These are phyloP conservation scores for Apocrypta bakeri DNA, from an alignment of 1,140 invertebrate genomes.

Conservation along the genomic window DNA sequence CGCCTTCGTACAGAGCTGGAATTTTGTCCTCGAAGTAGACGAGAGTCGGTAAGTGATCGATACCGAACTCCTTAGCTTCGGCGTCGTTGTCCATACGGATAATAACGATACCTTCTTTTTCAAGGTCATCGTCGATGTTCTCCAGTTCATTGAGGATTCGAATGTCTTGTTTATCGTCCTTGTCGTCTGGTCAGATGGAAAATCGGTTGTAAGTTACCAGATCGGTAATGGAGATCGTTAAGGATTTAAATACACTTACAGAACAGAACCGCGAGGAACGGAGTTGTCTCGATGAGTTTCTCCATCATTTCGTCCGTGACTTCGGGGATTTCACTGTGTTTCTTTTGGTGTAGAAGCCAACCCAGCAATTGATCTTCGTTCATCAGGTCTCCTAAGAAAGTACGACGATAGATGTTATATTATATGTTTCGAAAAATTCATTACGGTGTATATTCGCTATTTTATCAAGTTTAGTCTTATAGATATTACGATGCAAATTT, in stretches of 20 bases:
- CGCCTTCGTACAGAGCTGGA: conserved; percentile 92
- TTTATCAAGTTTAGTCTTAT: too few species aligned
- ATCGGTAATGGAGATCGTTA: too few species aligned
- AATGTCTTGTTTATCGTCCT: conserved; percentile 92
- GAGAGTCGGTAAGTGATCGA: conserved; percentile 90
- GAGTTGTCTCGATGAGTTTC: conserved; percentile 86
- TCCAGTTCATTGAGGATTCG: conserved; percentile 91
- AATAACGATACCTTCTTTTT: conserved; percentile 92
- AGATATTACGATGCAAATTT: too few species aligned
- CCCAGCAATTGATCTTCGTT: conserved; percentile 92
- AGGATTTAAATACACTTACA: too few species aligned
- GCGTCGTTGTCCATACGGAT: conserved; percentile 91
- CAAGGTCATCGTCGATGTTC: conserved; percentile 94
- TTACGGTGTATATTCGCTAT: too few species aligned
- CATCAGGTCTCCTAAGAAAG: conserved; percentile 83
- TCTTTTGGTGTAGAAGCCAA: conserved; percentile 92
- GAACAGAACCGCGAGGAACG: conserved; percentile 89
- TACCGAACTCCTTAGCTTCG: conserved; percentile 92
- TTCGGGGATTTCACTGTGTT: conserved; percentile 92
- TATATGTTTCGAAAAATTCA: too few species aligned
- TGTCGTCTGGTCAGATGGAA: conserved; percentile 81
- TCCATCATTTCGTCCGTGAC: conserved; percentile 96
- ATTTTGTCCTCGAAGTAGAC: conserved; percentile 95
- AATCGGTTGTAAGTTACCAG: too few species aligned
- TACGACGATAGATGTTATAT: not conserved